Conservation (phyloP, 2,888 invertebrate genomes). For the Pristionchus exspectatus region DNA sequence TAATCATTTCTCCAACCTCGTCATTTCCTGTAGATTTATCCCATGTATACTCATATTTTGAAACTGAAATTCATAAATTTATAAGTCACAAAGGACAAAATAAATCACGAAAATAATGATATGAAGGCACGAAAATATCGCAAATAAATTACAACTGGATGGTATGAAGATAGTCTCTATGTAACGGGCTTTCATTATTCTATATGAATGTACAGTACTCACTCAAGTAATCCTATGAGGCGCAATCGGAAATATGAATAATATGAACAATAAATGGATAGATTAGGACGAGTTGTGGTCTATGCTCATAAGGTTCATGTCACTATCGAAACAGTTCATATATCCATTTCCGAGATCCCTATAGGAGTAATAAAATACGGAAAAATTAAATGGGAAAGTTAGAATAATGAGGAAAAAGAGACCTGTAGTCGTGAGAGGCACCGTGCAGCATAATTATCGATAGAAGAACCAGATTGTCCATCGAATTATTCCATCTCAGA, state of each 20-base stretch:
- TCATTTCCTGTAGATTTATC: background rate
- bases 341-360: background rate
- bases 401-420: background rate
- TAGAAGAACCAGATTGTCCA: background rate
- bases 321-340: background rate
- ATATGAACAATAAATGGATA: slow-evolving; percentile 5
- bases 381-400: background rate
- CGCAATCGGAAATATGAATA: background rate
- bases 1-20: background rate
- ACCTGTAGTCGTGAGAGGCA: slow-evolving; percentile 44
- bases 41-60: background rate
- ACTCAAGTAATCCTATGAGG: slow-evolving; percentile 43
- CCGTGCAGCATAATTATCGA: slow-evolving; percentile 24
- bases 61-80: background rate
- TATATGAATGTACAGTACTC: slow-evolving; percentile 41
- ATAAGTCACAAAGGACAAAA: slow-evolving; percentile 1
- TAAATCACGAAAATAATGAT: slow-evolving; percentile 32
- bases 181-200: slow-evolving; percentile 11
- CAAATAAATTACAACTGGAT: slow-evolving; percentile 46
- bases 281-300: background rate
- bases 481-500: slow-evolving; percentile 59
- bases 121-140: slow-evolving; percentile 42
- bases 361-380: background rate
- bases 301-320: background rate
- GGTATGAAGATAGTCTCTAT: slow-evolving; percentile 30